Conservation (phyloP, 2,113 vertebrate species). For the Rhea pennata region DNA sequence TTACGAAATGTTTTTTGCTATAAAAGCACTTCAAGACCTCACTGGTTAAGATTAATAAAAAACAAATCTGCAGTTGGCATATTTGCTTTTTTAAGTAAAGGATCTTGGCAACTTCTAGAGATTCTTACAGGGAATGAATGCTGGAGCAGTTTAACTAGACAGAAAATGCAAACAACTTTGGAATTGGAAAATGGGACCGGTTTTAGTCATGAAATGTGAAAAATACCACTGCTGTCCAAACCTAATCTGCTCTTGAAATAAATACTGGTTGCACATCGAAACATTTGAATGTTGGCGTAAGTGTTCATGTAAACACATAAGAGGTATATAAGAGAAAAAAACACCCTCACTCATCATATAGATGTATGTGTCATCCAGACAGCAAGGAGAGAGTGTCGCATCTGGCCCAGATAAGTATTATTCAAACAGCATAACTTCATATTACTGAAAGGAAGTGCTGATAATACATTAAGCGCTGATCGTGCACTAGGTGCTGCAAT, state of each 20-base stretch:
- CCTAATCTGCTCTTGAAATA: not conserved
- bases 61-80: not conserved
- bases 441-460: not conserved
- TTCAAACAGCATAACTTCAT: not conserved
- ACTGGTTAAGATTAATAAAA: not conserved
- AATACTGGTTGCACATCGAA: not conserved
- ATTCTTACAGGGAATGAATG: not conserved
- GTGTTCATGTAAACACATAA: not conserved
- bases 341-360: not conserved
- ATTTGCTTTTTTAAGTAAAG: not conserved
- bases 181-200: not conserved
- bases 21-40: not conserved
- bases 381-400: not conserved
- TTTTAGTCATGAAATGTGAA: not conserved
- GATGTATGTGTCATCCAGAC: not conserved
- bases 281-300: not conserved
- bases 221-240: not conserved
- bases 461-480: not conserved
- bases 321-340: not conserved
- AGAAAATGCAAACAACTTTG: not conserved
- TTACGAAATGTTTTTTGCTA: not conserved
- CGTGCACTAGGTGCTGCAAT: accelerated
- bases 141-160: not conserved
- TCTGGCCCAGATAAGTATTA: not conserved
- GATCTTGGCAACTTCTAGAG: not conserved